Evolutionary conservation across 2,888 invertebrate genomes (phyloP).

Genomic region (Incurvaria masculella): DNA sequence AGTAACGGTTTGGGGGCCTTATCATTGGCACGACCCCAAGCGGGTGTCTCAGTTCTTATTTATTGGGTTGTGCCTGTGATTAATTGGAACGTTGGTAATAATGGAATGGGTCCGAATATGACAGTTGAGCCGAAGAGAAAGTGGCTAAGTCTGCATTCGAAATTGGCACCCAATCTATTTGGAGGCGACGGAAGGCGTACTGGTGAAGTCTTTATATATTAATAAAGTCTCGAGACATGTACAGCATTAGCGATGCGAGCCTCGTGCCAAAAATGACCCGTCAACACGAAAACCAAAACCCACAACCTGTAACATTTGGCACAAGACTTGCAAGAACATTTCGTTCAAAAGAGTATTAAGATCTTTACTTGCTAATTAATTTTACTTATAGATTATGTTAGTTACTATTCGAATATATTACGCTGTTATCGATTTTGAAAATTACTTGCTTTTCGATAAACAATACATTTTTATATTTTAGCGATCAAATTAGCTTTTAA

Average conservation of each 20-base stretch:
- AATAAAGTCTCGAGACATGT: conserved; percentile 52
- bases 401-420: not conserved
- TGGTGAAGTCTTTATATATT: conserved; percentile 47
- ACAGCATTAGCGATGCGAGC: conserved; percentile 22
- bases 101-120: not conserved
- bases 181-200: conserved; percentile 27
- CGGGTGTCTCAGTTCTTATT: not conserved
- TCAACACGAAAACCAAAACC: not conserved
- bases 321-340: no score
- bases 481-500: conserved; percentile 35
- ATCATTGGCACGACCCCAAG: not conserved
- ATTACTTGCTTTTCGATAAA: not conserved
- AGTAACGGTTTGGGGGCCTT: not conserved
- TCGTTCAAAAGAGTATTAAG: not conserved
- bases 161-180: not conserved
- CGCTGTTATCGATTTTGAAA: not conserved
- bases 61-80: no score
- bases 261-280: not conserved
- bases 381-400: not conserved
- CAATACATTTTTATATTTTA: conserved; percentile 4
- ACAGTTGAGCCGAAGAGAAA: not conserved
- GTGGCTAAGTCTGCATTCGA: not conserved
- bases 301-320: not conserved
- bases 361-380: not conserved
- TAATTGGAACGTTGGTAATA: no score